A percentile compares a stretch with the other conserved stretches of the same genome.
These are phyloP conservation scores for Papilio machaon DNA, from an alignment of 1,140 invertebrate genomes.

Conservation along the genomic window DNA sequence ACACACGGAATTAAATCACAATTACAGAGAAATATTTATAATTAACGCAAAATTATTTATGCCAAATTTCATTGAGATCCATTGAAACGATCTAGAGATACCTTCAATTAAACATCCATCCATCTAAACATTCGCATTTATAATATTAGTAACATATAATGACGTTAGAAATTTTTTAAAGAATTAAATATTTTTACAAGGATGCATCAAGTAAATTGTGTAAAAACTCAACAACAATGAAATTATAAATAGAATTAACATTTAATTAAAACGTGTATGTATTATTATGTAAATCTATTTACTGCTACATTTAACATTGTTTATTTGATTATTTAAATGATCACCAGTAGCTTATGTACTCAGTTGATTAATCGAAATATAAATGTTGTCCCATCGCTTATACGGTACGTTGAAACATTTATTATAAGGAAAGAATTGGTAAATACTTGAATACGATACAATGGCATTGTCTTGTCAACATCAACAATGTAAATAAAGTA, in stretches of 20 bases:
- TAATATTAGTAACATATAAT: not conserved
- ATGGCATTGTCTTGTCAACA: slow-evolving; percentile 39
- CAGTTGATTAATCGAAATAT: slow-evolving; percentile 6
- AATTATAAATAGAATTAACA: slow-evolving; percentile 29
- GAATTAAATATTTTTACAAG: not conserved
- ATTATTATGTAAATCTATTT: slow-evolving; percentile 14
- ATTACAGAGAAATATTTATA: too few species aligned
- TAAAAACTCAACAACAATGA: not conserved
- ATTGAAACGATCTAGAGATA: too few species aligned
- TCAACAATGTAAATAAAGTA: slow-evolving; percentile 35
- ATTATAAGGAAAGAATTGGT: slow-evolving; percentile 34
- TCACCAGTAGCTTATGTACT: not conserved
- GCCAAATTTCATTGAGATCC: too few species aligned
- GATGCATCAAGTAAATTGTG: not conserved
- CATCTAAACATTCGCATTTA: too few species aligned
- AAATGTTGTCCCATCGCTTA: slow-evolving; percentile 29
- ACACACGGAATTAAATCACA: too few species aligned
- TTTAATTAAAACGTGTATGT: slow-evolving; percentile 18
- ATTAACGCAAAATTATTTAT: too few species aligned
- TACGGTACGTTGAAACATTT: slow-evolving; percentile 29
- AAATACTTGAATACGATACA: slow-evolving; percentile 35
- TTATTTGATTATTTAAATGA: slow-evolving; percentile 30
- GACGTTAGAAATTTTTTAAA: not conserved
- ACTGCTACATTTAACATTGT: slow-evolving; percentile 21
- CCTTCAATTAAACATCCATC: too few species aligned